Percentiles rank a stretch among this genome's conserved stretches.
Conservation (phyloP, 2,888 invertebrate genomes). For the Eretmocerus hayati region DNA sequence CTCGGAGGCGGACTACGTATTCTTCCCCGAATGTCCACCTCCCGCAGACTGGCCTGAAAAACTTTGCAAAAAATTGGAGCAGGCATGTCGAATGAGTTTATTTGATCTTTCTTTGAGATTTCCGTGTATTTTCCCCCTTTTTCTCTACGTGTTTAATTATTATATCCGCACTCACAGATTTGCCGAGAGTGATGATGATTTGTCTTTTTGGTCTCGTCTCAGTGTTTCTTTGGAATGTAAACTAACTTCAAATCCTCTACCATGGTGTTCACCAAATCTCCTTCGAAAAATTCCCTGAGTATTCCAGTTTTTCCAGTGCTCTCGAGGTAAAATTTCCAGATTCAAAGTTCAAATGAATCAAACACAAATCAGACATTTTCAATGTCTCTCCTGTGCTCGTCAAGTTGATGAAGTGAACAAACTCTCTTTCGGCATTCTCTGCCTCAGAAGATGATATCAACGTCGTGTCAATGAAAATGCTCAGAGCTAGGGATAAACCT, state of each 20-base stretch:
- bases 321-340: too few relatives aligned
- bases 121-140: neutral
- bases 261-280: too few relatives aligned
- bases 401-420: too few relatives aligned
- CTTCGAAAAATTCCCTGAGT: too few relatives aligned
- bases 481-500: too few relatives aligned
- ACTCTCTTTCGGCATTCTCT: too few relatives aligned
- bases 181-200: neutral
- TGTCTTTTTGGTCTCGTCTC: constrained; percentile 7
- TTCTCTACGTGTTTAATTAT: neutral
- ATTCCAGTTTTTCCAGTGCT: too few relatives aligned
- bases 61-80: constrained; percentile 89
- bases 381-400: too few relatives aligned
- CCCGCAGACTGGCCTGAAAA: constrained; percentile 87
- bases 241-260: constrained; percentile 18
- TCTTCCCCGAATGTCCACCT: constrained; percentile 96
- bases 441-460: too few relatives aligned
- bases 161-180: neutral
- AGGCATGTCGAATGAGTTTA: constrained; percentile 57
- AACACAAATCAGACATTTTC: too few relatives aligned
- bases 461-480: too few relatives aligned
- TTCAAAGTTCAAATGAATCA: too few relatives aligned
- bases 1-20: constrained; percentile 97
- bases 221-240: constrained; percentile 16
- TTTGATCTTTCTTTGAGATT: constrained; percentile 11